Evolutionary conservation across 2,797 vertebrate species (phyloP), one percentile per base, ranked within the genome.

Genomic region (Typhlichthys eigenmanni): DNA sequence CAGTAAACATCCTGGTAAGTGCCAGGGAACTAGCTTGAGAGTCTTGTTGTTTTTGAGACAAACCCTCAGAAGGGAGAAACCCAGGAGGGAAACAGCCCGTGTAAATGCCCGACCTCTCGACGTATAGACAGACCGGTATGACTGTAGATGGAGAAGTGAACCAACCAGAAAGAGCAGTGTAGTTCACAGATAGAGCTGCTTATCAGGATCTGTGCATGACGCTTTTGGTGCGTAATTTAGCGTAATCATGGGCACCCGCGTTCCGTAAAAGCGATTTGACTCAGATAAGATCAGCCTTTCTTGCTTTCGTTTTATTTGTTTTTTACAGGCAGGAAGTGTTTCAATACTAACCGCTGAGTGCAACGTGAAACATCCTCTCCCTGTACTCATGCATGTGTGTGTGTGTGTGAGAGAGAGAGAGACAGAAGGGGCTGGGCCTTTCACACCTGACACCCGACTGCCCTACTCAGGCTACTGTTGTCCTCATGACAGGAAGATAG

Each of bases 351-450:
- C 85, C 73, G 76, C 62, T 63, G 64, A 71, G 68, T 64, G 34
- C 43, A 81, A 73, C 77, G 75, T 65, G 79, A 78, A 84, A 74
- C 81, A 83, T 73, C 75, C 76, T 78, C 79, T 78, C 72, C 71
- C 64, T 19, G 17, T 45, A 69, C 55, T 76, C 43, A 7, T 24
- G 60, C 14, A 77, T 66, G 65, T 34, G 46, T 29, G 29, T 54
- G 69, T 34, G 62, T 75, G 74, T 66, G 68, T 72, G 52, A 6
- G 61, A 12, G 63, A 1, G 5, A 16, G 45, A 1, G 24, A 17
- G 52, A 29, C 24, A 29, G 4, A 29, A 29, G 24, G 24, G 4
- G 24, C 24, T 29, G 24, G 24, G 24, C 3, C 24, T 29, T 29
- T 29, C 24, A 29, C 24, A 29, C 24, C 24, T 29, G 24, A 53